phyloP scores from a whole-genome alignment of 2,888 invertebrate genomes.

The Meteorus cinctellus region DNA sequence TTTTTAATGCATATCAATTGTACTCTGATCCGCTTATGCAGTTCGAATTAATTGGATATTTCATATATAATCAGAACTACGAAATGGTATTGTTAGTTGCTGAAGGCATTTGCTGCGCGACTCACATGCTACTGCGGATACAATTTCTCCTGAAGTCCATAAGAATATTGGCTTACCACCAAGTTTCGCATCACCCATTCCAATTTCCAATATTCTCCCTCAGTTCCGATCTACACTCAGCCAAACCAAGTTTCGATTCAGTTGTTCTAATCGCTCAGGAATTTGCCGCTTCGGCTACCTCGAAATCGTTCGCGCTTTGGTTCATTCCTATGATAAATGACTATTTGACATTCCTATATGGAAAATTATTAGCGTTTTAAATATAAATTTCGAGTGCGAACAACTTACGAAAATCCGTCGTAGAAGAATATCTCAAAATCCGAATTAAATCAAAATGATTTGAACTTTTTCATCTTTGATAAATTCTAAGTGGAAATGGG shows the following conservation, averaged over 20 bases:
- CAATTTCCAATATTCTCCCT: constrained; percentile 46
- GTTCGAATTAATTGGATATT: constrained; percentile 67
- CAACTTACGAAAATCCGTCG: constrained; percentile 31
- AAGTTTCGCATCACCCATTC: constrained; percentile 55
- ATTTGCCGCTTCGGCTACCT: constrained; percentile 29
- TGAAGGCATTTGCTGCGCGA: constrained; percentile 52
- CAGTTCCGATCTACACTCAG: neutral
- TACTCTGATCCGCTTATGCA: constrained; percentile 65
- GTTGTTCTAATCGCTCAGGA: constrained; percentile 39
- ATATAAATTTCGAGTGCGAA: constrained; percentile 35
- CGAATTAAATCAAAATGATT: constrained; percentile 35
- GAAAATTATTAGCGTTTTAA: constrained; percentile 50
- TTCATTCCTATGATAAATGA: neutral
- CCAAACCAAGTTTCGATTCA: constrained; percentile 51
- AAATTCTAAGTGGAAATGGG: constrained; percentile 22
- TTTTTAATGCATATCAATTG: constrained; percentile 68
- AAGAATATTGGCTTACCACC: constrained; percentile 67
- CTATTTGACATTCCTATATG: constrained; percentile 38
- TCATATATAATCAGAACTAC: constrained; percentile 49
- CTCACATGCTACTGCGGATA: neutral
- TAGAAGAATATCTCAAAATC: neutral
- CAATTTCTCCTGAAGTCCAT: constrained; percentile 40
- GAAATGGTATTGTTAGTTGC: constrained; percentile 30
- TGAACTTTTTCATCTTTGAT: constrained; percentile 32
- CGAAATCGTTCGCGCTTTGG: constrained; percentile 43